phyloP scores from a whole-genome alignment of 2,113 vertebrate genomes.

The Microtus ochrogaster region DNA sequence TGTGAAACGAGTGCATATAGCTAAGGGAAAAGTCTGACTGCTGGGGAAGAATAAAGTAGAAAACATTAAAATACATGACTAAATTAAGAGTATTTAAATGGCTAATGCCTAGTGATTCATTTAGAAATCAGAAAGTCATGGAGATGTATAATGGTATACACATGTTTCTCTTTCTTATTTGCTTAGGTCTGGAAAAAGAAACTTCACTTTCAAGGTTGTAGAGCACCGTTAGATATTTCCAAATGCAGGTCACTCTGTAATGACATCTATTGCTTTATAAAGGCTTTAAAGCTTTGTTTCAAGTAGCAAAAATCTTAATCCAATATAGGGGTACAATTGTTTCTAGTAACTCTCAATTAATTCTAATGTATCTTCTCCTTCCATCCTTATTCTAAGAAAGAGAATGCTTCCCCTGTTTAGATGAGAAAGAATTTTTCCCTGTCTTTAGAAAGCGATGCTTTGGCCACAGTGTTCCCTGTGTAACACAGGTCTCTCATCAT shows the following conservation, averaged over 20 bases:
- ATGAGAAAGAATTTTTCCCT: not conserved
- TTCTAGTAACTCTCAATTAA: not conserved
- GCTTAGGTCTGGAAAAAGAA: not conserved
- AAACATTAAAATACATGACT: not conserved
- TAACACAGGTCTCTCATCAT: not conserved
- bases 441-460: not conserved
- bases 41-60: not conserved
- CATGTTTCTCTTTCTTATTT: not conserved
- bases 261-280: not conserved
- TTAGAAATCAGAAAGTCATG: conserved; percentile 29
- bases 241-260: not conserved
- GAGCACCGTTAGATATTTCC: not conserved
- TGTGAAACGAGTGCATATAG: conserved; percentile 38
- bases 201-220: not conserved
- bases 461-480: not conserved
- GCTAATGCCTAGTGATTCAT: not conserved
- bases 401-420: not conserved
- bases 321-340: not conserved
- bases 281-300: not conserved
- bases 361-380: not conserved
- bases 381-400: not conserved
- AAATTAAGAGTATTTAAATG: not conserved
- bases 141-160: not conserved
- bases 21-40: not conserved
- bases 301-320: not conserved